phyloP scores from a whole-genome alignment of 2,797 vertebrate species.

The Heliangelus exortis region DNA sequence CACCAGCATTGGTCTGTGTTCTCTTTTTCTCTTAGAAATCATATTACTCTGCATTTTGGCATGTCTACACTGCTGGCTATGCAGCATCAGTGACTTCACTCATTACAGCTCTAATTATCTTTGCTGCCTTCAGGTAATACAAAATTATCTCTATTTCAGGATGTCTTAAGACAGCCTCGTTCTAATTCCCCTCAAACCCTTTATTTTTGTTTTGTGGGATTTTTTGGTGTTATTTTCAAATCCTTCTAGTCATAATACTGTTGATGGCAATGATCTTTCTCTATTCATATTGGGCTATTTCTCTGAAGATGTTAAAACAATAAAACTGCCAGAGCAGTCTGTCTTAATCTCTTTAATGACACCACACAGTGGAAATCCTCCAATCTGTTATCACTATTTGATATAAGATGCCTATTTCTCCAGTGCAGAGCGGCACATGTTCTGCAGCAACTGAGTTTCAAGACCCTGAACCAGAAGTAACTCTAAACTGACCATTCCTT shows the following conservation, averaged over 20 bases:
- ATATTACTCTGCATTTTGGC: constrained; percentile 85
- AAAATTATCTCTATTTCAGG: background rate
- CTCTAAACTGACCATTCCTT: background rate
- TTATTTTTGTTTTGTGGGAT: background rate
- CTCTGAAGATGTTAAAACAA: background rate
- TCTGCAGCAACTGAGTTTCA: background rate
- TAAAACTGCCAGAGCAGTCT: background rate
- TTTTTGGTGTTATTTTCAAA: background rate
- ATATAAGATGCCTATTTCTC: background rate
- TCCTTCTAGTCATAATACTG: background rate
- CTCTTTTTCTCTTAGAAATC: constrained; percentile 77
- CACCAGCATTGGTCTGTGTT: constrained; percentile 16
- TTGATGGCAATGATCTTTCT: background rate
- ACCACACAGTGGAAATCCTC: no score
- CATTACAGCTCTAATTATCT: constrained; percentile 85
- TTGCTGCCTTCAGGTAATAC: constrained; percentile 89
- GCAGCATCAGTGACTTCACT: constrained; percentile 88
- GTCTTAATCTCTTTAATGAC: background rate
- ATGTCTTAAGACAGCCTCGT: background rate
- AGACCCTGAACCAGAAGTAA: background rate
- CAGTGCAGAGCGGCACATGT: background rate
- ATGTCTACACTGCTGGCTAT: constrained; percentile 91
- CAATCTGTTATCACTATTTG: no score
- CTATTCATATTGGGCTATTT: background rate
- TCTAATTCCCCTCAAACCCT: background rate